Conservation (phyloP, 1,140 invertebrate species). For the Pseudomyrmex cubaensis region DNA sequence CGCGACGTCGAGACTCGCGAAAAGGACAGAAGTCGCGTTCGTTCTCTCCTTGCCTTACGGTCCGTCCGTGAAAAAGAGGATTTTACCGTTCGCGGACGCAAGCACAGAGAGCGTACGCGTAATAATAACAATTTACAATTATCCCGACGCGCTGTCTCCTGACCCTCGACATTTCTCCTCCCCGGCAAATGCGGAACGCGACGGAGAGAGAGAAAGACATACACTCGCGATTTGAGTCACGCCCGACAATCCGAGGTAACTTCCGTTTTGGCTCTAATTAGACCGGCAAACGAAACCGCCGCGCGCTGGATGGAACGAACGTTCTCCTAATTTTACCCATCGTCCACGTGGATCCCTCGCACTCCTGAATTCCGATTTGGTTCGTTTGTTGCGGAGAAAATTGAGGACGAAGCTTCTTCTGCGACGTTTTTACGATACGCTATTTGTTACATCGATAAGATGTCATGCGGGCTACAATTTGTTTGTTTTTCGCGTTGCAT, state of each 20-base stretch:
- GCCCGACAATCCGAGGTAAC: constrained; percentile 39
- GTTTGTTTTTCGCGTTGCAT: no score
- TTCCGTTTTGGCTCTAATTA: constrained; percentile 59
- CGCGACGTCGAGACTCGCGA: constrained; percentile 20
- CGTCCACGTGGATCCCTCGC: not conserved
- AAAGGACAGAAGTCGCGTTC: constrained; percentile 17
- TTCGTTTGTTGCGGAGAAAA: not conserved
- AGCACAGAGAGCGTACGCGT: constrained; percentile 25
- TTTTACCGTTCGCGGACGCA: not conserved
- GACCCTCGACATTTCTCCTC: not conserved
- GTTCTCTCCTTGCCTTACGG: constrained; percentile 9
- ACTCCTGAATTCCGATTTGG: constrained; percentile 13
- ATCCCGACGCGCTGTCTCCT: constrained; percentile 5
- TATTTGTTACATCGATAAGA: not conserved
- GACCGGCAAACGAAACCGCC: constrained; percentile 3
- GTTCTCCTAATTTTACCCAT: constrained; percentile 23
- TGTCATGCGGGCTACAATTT: no score
- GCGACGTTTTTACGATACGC: not conserved
- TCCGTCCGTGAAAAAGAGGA: constrained; percentile 44
- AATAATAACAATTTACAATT: constrained; percentile 67
- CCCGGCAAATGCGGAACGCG: not conserved
- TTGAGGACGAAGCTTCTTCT: not conserved
- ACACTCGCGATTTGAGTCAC: constrained; percentile 46
- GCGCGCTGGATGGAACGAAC: not conserved
- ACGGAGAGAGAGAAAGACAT: not conserved